Evolutionary conservation across 2,113 vertebrate genomes (phyloP).

Genomic region (Tyto alba): DNA sequence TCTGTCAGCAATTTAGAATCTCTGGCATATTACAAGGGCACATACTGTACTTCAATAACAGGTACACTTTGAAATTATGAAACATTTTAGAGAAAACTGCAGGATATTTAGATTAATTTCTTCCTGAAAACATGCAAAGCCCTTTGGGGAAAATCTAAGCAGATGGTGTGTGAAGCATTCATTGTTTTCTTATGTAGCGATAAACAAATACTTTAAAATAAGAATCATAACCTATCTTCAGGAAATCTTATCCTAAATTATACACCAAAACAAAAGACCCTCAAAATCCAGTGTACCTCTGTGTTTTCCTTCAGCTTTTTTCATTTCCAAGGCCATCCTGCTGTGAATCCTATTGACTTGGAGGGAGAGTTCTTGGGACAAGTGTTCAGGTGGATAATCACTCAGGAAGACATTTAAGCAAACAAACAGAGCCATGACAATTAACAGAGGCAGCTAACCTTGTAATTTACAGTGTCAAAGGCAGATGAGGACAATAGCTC

Average conservation of each 20-base stretch:
- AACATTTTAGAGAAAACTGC: constrained; percentile 61
- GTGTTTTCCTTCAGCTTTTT: not conserved
- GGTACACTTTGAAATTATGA: constrained; percentile 45
- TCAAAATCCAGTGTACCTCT: not conserved
- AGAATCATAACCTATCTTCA: constrained; percentile 34
- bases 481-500: not conserved
- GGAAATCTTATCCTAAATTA: constrained; percentile 11
- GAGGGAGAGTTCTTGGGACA: not conserved
- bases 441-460: not conserved
- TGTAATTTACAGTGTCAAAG: not conserved
- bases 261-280: not conserved
- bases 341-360: not conserved
- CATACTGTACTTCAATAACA: constrained; percentile 55
- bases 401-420: not conserved
- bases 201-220: constrained; percentile 64
- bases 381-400: not conserved
- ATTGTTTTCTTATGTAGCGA: constrained; percentile 40
- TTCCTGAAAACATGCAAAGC: constrained; percentile 52
- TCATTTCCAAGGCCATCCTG: not conserved
- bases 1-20: constrained; percentile 30
- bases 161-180: constrained; percentile 47
- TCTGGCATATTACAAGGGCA: constrained; percentile 33
- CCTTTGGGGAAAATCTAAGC: constrained; percentile 43
- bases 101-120: constrained; percentile 52
- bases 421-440: not conserved